These are phyloP conservation scores for Phanerotoma sp. DNA, from an alignment of 2,888 invertebrate genomes.

Conservation along the genomic window DNA sequence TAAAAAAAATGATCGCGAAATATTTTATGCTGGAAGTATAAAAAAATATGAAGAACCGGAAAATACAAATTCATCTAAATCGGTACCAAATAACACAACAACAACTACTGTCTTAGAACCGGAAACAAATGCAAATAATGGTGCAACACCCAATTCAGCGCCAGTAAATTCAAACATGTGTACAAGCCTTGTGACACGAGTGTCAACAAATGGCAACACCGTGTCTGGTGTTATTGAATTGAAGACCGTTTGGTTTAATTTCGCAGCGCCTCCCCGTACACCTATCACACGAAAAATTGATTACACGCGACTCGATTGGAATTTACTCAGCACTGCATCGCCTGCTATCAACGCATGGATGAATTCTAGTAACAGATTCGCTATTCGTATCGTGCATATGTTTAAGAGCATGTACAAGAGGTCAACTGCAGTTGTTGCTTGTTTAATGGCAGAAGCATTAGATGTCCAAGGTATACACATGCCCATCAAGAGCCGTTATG, in stretches of 20 bases:
- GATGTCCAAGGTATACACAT: conserved; percentile 84
- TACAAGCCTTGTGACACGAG: conserved; percentile 57
- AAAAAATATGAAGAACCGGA: conserved; percentile 56
- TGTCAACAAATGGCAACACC: conserved; percentile 70
- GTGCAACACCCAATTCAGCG: conserved; percentile 36
- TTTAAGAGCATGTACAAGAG: conserved; percentile 77
- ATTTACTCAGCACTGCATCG: conserved; percentile 90
- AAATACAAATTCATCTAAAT: conserved; percentile 34
- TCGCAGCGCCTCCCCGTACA: conserved; percentile 93
- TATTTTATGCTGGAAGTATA: conserved; percentile 51
- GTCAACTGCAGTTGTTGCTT: conserved; percentile 85
- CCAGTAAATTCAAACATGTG: conserved; percentile 46
- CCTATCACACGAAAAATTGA: conserved; percentile 94
- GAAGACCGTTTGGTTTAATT: conserved; percentile 94
- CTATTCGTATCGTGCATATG: conserved; percentile 80
- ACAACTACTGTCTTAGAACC: conserved; percentile 37
- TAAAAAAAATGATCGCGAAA: conserved; percentile 54
- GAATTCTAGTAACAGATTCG: conserved; percentile 90
- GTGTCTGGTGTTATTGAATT: conserved; percentile 87
- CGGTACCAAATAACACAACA: conserved; percentile 8
- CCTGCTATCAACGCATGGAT: conserved; percentile 98
- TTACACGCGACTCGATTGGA: conserved; percentile 94
- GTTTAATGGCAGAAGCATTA: conserved; percentile 91
- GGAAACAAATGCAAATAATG: conserved; percentile 26
- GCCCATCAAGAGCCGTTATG: conserved; percentile 86